Base-by-base conservation (phyloP, 2,888 invertebrate genomes). In the Lordiphosa fenestrarum region DNA sequence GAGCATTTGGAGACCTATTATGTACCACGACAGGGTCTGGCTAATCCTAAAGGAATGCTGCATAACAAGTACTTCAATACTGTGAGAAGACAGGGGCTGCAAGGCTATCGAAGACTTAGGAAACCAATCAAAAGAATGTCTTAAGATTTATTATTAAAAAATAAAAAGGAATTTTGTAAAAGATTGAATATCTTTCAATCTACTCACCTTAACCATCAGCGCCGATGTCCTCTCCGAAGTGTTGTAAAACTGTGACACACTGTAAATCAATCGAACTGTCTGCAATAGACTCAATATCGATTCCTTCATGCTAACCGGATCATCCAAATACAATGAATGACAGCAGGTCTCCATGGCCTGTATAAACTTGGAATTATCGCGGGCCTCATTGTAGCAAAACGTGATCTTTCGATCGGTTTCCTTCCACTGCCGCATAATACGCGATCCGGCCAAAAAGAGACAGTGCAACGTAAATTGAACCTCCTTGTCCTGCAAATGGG, bases 171-270 rank as follows among this genome's bases (percentile, higher is more conserved):
- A 15, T 15, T 15, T 15, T 15, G 15, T 15, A 15, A 15, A 15
- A 15, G 15, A 1, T 15, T 15, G 15, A 15, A 15, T 1, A 15
- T 6, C 6, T 10, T 5, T 33, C 5, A 30, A 30, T 30, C 30
- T 9, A 69, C 80, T 72, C 89, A 95, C 95, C 92, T 98, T 98
- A 40, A 98, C 97, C 95, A 98, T 97, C 12, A 98, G 91, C 0
- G 98, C 97, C 0, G 98, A 98, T 58, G 98, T 98, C 78, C 98
- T 93, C 90, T 98, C 98, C 0, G 98, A 97, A 0, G 98, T 98
- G 86, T 98, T 98, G 87, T 98, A 98, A 89, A 97, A 98, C 87
- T 96, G 95, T 0, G 98, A 98, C 4, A 98, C 96, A 85, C 95
- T 96, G 87, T 98, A 97, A 80, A 98, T 98, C 73, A 98, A 91